Evolutionary conservation across 2,888 invertebrate species (phyloP).

Genomic region (Iselma pallidipennis): DNA sequence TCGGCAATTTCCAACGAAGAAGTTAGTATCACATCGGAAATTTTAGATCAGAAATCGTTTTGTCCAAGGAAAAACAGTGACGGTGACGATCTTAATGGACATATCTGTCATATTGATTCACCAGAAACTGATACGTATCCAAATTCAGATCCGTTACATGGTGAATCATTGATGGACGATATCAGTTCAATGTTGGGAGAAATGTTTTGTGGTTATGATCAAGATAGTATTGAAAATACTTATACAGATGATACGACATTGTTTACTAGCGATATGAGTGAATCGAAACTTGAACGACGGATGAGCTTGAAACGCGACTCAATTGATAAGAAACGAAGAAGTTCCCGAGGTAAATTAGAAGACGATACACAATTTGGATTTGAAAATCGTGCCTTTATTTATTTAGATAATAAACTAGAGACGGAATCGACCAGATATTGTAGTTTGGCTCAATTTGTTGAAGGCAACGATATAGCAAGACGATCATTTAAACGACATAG

Average conservation of each 20-base stretch:
- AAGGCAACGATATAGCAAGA: conserved; percentile 81
- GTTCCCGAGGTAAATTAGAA: conserved; percentile 53
- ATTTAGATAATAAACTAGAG: conserved; percentile 52
- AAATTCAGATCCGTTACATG: conserved; percentile 73
- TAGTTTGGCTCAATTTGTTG: conserved; percentile 80
- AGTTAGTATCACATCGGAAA: conserved; percentile 71
- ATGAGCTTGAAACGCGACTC: conserved; percentile 60
- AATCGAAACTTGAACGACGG: conserved; percentile 57
- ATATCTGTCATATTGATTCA: conserved; percentile 80
- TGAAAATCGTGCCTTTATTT: conserved; percentile 71
- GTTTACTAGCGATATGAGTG: conserved; percentile 60
- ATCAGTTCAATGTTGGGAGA: conserved; percentile 75
- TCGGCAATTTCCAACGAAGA: conserved; percentile 71
- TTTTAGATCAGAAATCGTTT: conserved; percentile 59
- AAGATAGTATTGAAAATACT: conserved; percentile 63
- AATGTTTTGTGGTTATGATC: conserved; percentile 69
- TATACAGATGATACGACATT: conserved; percentile 73
- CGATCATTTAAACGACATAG: conserved; percentile 68
- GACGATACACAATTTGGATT: conserved; percentile 69
- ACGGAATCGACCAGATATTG: conserved; percentile 69
- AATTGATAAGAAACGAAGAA: conserved; percentile 48
- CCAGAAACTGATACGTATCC: conserved; percentile 79
- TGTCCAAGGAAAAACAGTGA: conserved; percentile 56
- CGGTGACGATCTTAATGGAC: conserved; percentile 58
- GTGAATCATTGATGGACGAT: conserved; percentile 79